phyloP scores from a whole-genome alignment of 2,113 vertebrate species.

The Myanophis thanlyinensis region DNA sequence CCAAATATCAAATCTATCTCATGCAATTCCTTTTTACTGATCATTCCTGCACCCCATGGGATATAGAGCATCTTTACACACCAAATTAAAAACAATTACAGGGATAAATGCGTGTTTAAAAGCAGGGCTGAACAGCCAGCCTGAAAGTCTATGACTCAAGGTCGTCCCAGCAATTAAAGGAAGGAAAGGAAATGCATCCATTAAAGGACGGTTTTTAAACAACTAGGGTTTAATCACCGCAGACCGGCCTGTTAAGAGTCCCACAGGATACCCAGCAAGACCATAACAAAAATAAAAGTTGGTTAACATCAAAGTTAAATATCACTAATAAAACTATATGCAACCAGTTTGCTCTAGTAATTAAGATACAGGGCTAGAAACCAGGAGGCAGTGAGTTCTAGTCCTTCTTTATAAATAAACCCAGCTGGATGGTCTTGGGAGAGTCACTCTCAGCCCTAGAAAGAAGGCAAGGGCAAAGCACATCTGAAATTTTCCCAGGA shows the following conservation, averaged over 20 bases:
- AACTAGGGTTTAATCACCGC: fast-evolving
- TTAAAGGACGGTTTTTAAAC: neutral
- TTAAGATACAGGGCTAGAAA: neutral
- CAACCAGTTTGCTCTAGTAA: neutral
- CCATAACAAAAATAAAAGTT: neutral
- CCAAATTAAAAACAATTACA: neutral
- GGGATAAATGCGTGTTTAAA: neutral
- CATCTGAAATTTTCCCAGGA: neutral
- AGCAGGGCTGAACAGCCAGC: neutral
- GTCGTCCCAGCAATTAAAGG: neutral
- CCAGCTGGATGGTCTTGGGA: neutral
- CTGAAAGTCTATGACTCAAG: neutral
- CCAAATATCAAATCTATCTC: neutral
- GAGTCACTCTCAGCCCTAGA: neutral
- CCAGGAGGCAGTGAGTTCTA: neutral
- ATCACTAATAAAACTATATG: neutral
- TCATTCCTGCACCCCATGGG: neutral
- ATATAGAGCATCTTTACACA: neutral
- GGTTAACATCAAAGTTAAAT: neutral
- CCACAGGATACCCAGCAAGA: neutral
- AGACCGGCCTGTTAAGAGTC: neutral
- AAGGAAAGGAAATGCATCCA: neutral
- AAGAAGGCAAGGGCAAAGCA: neutral
- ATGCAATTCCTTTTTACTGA: neutral
- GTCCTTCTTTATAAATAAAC: neutral